Conservation (phyloP, 64 coral and sea anemone species). For the Hydrozoanthus tunicans region DNA sequence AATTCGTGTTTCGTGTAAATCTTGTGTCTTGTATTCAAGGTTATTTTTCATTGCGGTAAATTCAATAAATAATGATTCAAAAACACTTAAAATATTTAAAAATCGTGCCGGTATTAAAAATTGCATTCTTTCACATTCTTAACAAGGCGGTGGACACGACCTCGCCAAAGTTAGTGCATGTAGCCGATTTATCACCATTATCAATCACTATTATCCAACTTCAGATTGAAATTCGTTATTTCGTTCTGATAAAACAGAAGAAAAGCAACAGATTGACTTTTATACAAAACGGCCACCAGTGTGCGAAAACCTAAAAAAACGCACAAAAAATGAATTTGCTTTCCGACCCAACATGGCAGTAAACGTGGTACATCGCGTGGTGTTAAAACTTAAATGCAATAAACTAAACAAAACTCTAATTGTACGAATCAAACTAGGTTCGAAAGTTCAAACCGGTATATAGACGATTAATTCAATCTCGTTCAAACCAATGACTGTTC, state of each 20-base stretch:
- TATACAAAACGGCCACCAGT: not conserved
- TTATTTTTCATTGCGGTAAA: not conserved
- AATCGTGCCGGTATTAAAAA: too few species aligned
- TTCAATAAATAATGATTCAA: slow-evolving; percentile 1
- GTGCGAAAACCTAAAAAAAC: not conserved
- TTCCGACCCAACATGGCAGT: slow-evolving; percentile 39
- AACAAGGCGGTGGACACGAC: too few species aligned
- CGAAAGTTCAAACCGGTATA: slow-evolving; percentile 26
- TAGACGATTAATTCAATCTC: not conserved
- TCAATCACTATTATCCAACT: not conserved
- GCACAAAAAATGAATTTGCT: not conserved
- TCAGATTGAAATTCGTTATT: slow-evolving; percentile 24
- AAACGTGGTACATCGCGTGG: not conserved
- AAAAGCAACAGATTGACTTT: not conserved
- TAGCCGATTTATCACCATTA: not conserved
- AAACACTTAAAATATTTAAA: too few species aligned
- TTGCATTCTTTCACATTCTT: too few species aligned
- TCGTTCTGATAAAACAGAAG: slow-evolving; percentile 26
- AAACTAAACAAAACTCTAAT: not conserved
- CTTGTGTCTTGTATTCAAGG: too few species aligned
- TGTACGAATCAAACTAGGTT: slow-evolving; percentile 6
- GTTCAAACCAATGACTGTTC: not conserved
- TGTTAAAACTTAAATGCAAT: not conserved
- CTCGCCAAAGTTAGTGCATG: not conserved
- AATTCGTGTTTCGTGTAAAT: too few species aligned